Base-by-base conservation (phyloP, 2,113 vertebrate genomes). In the Atherinomorus stipes region DNA sequence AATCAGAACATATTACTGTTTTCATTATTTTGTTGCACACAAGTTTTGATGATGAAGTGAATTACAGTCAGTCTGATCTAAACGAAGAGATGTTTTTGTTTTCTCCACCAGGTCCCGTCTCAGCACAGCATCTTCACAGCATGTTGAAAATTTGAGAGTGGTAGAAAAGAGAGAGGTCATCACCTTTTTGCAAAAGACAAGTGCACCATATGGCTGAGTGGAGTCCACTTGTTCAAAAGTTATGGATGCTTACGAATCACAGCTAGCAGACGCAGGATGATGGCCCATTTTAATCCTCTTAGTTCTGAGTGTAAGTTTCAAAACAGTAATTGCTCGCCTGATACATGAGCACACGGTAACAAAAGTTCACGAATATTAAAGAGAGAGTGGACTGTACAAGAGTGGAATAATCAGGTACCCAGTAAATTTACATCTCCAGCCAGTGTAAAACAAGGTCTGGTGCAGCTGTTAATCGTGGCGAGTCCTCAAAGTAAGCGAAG, bases 401-500 rank as follows among this genome's bases (percentile, higher is more conserved):
- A 65, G 45, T 31, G 22, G 42, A 68, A 66, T 45, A 16, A 78
- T 64, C 37, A 54, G 2, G 31, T 52, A 28, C 11, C 23, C 52
- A 60, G 7, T 15, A 11, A 64, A 49, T 56, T 64, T 54, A 42
- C 28, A 61, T 71, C 31, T 16, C 5, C 47, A 38, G 66, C 28
- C 4, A 49, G 44, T 66, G 28, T 15, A 11, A 57, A 26, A 22
- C 40, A 34, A 34, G 31, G 60, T 45, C 13, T 21, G 9, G 34
- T n/a, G 4, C 52, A 50, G 47, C 66, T 65, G 44, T 44, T 59
- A 61, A 40, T 63, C 26, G 62, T 45, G 25, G 21, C 52, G 73
- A 70, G 49, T 38, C 40, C 51, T 85, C 57, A 56, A 31, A 83
- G 63, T 74, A 65, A 64, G 83, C 59, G 66, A 51, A 58, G 60